A percentile compares a stretch with the other conserved stretches of the same genome.
phyloP scores from a whole-genome alignment of 1,140 invertebrate species.

The Atta cephalotes region DNA sequence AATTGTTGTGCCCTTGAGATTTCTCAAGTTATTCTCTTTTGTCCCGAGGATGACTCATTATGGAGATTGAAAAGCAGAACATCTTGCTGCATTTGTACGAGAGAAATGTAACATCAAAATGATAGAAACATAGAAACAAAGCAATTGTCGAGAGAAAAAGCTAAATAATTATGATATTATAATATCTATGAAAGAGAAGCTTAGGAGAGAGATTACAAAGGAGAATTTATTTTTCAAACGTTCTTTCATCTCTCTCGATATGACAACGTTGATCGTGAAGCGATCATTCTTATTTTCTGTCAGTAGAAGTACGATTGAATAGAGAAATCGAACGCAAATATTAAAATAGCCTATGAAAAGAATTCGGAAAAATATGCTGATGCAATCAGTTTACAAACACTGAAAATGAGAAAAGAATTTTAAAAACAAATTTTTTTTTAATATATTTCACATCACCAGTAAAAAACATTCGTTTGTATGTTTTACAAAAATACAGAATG shows the following conservation, averaged over 20 bases:
- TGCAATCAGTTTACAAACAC: background rate
- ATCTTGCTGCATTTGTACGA: background rate
- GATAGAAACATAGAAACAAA: slow-evolving; percentile 6
- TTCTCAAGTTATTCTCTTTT: background rate
- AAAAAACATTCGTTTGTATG: background rate
- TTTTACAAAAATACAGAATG: background rate
- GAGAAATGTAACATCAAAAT: background rate
- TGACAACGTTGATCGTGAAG: background rate
- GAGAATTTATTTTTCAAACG: slow-evolving; percentile 23
- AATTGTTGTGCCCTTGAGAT: background rate
- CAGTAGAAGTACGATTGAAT: slow-evolving; percentile 22
- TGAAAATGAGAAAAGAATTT: background rate
- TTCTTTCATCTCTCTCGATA: slow-evolving; percentile 8
- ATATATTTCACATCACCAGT: background rate
- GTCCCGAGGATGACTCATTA: slow-evolving; percentile 9
- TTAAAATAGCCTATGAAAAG: background rate
- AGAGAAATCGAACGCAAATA: slow-evolving; percentile 13
- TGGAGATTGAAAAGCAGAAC: background rate
- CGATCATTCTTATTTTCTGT: slow-evolving; percentile 15
- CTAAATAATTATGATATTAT: slow-evolving; percentile 46
- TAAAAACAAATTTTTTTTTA: background rate
- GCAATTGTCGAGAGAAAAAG: slow-evolving; percentile 27
- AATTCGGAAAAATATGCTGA: slow-evolving; percentile 9
- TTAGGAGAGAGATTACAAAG: slow-evolving; percentile 19
- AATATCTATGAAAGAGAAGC: background rate